Evolutionary conservation across 1,140 invertebrate genomes (phyloP).

Genomic region (Epicauta chinensis): DNA sequence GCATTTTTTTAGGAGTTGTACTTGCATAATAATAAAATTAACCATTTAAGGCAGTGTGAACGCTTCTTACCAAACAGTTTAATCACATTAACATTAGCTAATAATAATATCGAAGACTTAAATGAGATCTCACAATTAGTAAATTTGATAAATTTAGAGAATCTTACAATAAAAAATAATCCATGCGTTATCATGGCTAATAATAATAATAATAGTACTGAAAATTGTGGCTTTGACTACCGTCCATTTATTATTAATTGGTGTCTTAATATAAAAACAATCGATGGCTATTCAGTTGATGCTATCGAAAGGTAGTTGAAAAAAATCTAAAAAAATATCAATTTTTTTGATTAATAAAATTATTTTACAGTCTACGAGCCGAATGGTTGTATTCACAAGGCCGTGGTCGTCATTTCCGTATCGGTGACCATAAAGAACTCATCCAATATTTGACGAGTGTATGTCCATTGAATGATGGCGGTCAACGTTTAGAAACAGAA

Average conservation of each 20-base stretch:
- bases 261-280: slow-evolving; percentile 79
- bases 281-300: slow-evolving; percentile 83
- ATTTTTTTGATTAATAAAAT: not conserved
- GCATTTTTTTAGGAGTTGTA: slow-evolving; percentile 65
- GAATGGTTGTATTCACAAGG: slow-evolving; percentile 94
- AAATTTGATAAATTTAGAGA: slow-evolving; percentile 66
- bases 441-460: slow-evolving; percentile 74
- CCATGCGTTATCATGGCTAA: slow-evolving; percentile 70
- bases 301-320: slow-evolving; percentile 91
- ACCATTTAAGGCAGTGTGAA: slow-evolving; percentile 72
- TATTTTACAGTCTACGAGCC: slow-evolving; percentile 70
- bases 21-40: slow-evolving; percentile 80
- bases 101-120: slow-evolving; percentile 79
- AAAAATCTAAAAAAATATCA: no score
- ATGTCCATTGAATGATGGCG: slow-evolving; percentile 68
- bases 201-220: slow-evolving; percentile 54
- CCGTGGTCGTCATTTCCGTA: slow-evolving; percentile 76
- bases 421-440: slow-evolving; percentile 76
- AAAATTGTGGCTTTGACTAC: slow-evolving; percentile 78
- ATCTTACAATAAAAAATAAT: slow-evolving; percentile 79
- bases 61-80: slow-evolving; percentile 71
- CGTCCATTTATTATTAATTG: slow-evolving; percentile 89
- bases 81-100: slow-evolving; percentile 70
- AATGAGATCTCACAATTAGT: slow-evolving; percentile 80
- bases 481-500: slow-evolving; percentile 71